A percentile compares a stretch with the other conserved stretches of the same genome.
Evolutionary conservation across 2,113 vertebrate species (phyloP).

Genomic region (Baryphthengus martii): DNA sequence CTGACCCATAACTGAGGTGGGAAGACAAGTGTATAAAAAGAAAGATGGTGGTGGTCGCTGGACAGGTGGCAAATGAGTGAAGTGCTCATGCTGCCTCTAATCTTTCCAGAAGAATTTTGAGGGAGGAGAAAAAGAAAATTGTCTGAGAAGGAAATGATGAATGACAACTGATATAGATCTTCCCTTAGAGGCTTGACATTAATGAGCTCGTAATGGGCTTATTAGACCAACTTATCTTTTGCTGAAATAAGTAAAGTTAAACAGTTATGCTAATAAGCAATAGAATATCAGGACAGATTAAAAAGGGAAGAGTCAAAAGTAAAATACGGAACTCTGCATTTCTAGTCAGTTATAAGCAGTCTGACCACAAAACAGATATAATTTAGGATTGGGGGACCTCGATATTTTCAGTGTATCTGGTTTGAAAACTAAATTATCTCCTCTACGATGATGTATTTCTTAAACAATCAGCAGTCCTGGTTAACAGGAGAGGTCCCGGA

Average conservation of each 20-base stretch:
- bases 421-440: neutral
- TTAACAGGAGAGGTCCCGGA: too few species aligned
- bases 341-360: neutral
- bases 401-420: neutral
- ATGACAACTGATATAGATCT: neutral
- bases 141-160: neutral
- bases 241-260: neutral
- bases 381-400: neutral
- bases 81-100: neutral
- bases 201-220: slow-evolving; percentile 5
- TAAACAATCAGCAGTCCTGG: too few species aligned
- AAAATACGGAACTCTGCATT: neutral
- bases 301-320: neutral
- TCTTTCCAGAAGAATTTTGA: neutral
- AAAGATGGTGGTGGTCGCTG: neutral
- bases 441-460: neutral
- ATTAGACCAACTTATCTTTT: slow-evolving; percentile 18
- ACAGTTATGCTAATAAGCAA: neutral
- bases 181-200: neutral
- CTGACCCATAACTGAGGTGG: neutral
- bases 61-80: neutral
- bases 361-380: neutral
- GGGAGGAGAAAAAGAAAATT: neutral
- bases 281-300: neutral
- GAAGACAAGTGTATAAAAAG: neutral